Base-by-base conservation (phyloP, 2,113 vertebrate genomes). In the Monopterus albus region DNA sequence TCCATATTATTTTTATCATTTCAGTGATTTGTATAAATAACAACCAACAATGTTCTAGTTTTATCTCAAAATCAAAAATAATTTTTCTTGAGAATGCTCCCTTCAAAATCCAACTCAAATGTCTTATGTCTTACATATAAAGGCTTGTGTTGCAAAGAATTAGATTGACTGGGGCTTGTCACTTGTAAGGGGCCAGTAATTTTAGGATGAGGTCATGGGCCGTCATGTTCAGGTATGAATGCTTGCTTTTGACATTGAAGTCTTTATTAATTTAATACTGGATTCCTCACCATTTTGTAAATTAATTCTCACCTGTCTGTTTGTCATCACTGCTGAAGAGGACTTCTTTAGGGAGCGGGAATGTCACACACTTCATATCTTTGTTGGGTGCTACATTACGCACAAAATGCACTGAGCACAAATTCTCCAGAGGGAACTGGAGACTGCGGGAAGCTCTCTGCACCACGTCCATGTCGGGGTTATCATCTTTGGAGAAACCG, bases 341-440 rank as follows among this genome's bases (percentile, higher is more conserved):
- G 26, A 96, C 71, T 0, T 94, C 87, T 1, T 81, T 89, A 13
- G 96, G 96, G 25, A 99, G 2, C 52, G 79, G 91, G 87, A 99
- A 98, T 55, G 88, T 96, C 62, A 97, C 89, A 74, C 98, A 98
- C 88, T 98, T 88, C 97, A 99, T 99, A 72, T 99, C 96, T 89
- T 99, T 99, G 89, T 95, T 97, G 0, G 98, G 98, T 0, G 98
- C 95, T 33, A 99, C 98, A 0, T 98, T 98, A 53, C 98, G 95
- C 49, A 99, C 98, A 58, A 89, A 90, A 82, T 96, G 92, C 2
- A 95, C 86, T 0, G 95, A 94, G 71, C 94, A 96, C 11, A 61
- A 78, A 1, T 88, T 83, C 7, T 92, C 89, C 70, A 99, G 59
- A 8, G 93, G 90, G 56, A 90, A 72, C 2, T 95, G 94, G 21